Conservation (phyloP, 1,140 invertebrate species). For the Hormaphis cornu region DNA sequence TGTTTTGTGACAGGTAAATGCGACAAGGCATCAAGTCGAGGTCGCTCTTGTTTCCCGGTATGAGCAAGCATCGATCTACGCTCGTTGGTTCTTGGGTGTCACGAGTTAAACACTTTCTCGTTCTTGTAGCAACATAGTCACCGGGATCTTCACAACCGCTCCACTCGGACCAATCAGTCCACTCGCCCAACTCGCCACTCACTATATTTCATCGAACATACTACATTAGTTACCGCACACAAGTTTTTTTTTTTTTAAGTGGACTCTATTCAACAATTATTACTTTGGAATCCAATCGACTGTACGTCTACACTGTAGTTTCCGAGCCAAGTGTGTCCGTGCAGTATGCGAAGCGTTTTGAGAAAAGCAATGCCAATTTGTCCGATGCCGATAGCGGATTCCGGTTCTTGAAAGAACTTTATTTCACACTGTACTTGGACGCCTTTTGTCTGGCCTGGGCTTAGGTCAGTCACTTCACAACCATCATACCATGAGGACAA, state of each 20-base stretch:
- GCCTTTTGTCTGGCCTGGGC: neutral
- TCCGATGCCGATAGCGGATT: conserved; percentile 35
- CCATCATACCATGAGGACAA: conserved; percentile 16
- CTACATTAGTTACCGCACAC: neutral
- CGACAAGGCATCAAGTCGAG: conserved; percentile 33
- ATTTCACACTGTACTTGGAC: conserved; percentile 23
- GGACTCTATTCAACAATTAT: neutral
- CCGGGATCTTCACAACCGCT: conserved; percentile 35
- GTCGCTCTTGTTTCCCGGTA: conserved; percentile 34
- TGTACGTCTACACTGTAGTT: conserved; percentile 42
- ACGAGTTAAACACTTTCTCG: conserved; percentile 37
- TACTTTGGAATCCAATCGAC: conserved; percentile 42
- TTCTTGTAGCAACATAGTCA: conserved; percentile 33
- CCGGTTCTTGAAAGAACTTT: conserved; percentile 28
- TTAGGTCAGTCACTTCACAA: conserved; percentile 22
- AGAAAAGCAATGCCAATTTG: conserved; percentile 42
- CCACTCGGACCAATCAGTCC: conserved; percentile 39
- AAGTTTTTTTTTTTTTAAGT: neutral
- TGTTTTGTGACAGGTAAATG: conserved; percentile 23
- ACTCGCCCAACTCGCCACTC: conserved; percentile 36
- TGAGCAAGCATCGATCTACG: conserved; percentile 35
- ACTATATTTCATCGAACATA: conserved; percentile 33
- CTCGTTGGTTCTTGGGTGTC: conserved; percentile 35
- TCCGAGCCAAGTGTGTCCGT: conserved; percentile 41
- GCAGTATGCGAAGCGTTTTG: conserved; percentile 40